Conservation (phyloP, 2,888 invertebrate species). For the Athetis lepigone region DNA sequence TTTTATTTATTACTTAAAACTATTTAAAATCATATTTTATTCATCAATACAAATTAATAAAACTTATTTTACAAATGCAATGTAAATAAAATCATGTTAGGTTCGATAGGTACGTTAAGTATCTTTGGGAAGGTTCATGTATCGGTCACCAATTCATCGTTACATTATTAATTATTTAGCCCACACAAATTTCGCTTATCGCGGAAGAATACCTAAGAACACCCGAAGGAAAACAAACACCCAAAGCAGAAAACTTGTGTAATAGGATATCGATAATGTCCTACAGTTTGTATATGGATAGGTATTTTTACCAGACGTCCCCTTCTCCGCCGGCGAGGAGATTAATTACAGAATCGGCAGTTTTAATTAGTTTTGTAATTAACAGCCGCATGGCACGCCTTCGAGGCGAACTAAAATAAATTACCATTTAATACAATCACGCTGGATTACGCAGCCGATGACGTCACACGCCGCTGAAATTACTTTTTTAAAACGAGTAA, state of each 20-base stretch:
- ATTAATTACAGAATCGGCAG: conserved; percentile 89
- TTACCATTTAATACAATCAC: conserved; percentile 88
- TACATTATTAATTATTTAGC: too few relatives aligned
- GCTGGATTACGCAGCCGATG: conserved; percentile 76
- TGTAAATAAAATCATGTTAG: too few relatives aligned
- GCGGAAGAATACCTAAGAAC: not conserved
- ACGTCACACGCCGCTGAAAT: conserved; percentile 23
- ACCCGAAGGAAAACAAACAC: conserved; percentile 5
- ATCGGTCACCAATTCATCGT: too few relatives aligned
- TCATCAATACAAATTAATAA: too few relatives aligned
- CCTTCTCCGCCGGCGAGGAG: conserved; percentile 70
- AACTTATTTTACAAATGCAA: too few relatives aligned
- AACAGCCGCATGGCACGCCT: conserved; percentile 82
- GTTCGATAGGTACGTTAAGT: too few relatives aligned
- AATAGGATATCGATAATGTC: conserved; percentile 56
- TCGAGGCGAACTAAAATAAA: conserved; percentile 86
- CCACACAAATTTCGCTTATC: not conserved
- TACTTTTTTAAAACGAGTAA: conserved; percentile 18
- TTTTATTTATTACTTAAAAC: too few relatives aligned
- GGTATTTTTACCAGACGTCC: conserved; percentile 59
- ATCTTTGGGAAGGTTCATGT: too few relatives aligned
- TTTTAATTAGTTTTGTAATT: conserved; percentile 90
- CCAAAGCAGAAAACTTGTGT: conserved; percentile 47
- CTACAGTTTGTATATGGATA: conserved; percentile 43
- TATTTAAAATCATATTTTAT: too few relatives aligned